Conservation (phyloP, 2,797 vertebrate species). For the Malurus leucopterus region DNA sequence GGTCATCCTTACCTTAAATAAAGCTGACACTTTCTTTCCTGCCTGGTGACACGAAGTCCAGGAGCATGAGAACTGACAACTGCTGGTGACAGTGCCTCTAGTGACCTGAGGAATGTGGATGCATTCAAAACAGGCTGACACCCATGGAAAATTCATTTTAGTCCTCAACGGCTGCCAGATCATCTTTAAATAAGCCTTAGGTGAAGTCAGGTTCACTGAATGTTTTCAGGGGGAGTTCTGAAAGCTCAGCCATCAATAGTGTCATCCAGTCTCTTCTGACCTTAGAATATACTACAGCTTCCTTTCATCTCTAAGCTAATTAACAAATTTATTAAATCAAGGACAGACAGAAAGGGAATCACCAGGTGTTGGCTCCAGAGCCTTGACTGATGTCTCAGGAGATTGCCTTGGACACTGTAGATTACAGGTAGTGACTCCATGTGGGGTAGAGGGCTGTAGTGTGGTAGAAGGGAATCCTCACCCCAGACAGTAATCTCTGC, state of each 20-base stretch:
- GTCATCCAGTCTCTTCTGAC: neutral
- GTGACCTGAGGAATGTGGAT: neutral
- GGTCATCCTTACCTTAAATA: neutral
- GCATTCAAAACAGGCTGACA: neutral
- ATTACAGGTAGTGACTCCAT: neutral
- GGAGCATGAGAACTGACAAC: neutral
- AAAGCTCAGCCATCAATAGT: neutral
- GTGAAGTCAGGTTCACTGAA: neutral
- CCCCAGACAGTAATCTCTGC: neutral
- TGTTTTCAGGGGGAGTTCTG: neutral
- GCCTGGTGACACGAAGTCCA: neutral
- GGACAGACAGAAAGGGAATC: neutral
- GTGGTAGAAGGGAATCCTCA: neutral
- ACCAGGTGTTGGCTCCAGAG: neutral
- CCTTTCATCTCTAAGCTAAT: neutral
- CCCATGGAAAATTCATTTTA: neutral
- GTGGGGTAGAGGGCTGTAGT: neutral
- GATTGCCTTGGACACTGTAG: neutral
- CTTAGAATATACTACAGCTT: neutral
- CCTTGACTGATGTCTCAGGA: neutral
- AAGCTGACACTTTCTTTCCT: neutral
- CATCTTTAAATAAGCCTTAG: neutral
- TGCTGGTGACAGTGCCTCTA: neutral
- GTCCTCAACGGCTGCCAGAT: neutral
- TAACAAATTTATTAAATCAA: neutral